Evolutionary conservation across 1,140 invertebrate genomes (phyloP).

Genomic region (Cyclargus thomasi): DNA sequence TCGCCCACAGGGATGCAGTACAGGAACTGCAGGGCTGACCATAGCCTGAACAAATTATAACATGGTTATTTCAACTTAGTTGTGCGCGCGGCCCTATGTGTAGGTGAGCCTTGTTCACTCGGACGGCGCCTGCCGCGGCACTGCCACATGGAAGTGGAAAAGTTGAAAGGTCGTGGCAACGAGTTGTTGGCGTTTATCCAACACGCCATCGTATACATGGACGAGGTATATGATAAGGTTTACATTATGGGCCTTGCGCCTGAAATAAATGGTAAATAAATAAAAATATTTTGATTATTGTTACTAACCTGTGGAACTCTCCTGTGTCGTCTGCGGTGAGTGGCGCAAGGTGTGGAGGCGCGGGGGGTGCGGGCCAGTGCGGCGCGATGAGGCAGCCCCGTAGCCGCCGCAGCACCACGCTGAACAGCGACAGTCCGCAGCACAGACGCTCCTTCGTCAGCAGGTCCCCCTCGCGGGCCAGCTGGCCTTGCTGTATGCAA

Average conservation of each 20-base stretch:
- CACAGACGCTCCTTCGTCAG: constrained; percentile 97
- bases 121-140: no score
- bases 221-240: no score
- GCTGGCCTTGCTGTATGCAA: constrained; percentile 86
- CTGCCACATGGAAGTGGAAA: no score
- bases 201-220: no score
- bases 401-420: constrained; percentile 92
- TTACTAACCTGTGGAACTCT: constrained; percentile 89
- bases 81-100: no score
- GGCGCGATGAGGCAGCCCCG: constrained; percentile 91
- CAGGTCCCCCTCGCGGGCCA: constrained; percentile 95
- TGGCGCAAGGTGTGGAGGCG: constrained; percentile 80
- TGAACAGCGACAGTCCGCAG: constrained; percentile 98
- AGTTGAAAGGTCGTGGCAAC: no score
- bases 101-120: no score
- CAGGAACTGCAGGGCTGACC: constrained; percentile 99
- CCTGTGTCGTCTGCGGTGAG: constrained; percentile 97
- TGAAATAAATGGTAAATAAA: no score
- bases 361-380: constrained; percentile 89
- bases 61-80: neutral
- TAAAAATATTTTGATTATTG: neutral
- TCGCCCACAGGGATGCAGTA: constrained; percentile 98
- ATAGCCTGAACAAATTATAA: constrained; percentile 78
- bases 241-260: no score
- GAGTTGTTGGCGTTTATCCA: no score